Evolutionary conservation across 2,888 invertebrate species (phyloP).

Genomic region (Phymatocera aterrima): DNA sequence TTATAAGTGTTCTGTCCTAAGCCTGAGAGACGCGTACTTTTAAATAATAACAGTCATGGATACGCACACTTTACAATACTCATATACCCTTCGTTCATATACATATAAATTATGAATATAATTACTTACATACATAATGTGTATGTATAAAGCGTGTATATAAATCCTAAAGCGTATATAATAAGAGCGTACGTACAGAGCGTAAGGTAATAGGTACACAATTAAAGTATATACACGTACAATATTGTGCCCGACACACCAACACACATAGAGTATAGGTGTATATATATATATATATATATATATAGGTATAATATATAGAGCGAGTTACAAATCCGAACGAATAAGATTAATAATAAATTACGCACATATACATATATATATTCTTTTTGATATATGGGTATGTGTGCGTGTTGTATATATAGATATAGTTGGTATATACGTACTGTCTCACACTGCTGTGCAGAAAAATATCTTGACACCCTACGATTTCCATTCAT

Average conservation of each 20-base stretch:
- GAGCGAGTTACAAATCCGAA: conserved; percentile 11
- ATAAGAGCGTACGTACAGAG: conserved; percentile 32
- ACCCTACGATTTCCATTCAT: not conserved
- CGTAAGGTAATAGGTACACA: conserved; percentile 37
- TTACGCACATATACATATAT: conserved; percentile 37
- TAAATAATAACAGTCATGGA: conserved; percentile 16
- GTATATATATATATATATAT: no score
- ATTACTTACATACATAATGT: not conserved
- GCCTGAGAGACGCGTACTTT: conserved; percentile 33
- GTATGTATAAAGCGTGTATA: not conserved
- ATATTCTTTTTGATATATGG: conserved; percentile 39
- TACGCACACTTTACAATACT: conserved; percentile 15
- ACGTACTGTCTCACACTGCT: not conserved
- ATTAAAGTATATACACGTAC: conserved; percentile 35
- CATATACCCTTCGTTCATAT: not conserved
- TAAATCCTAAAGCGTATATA: not conserved
- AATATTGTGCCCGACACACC: conserved; percentile 28
- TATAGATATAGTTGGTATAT: no score
- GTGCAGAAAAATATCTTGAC: not conserved
- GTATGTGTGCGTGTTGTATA: conserved; percentile 5
- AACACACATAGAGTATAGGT: conserved; percentile 28
- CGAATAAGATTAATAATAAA: not conserved
- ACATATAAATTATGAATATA: not conserved
- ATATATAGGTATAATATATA: conserved; percentile 21
- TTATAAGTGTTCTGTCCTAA: not conserved